Percentiles rank a stretch among this genome's conserved stretches.
Evolutionary conservation across 2,797 vertebrate genomes (phyloP).

Genomic region (Apodemus agrarius): DNA sequence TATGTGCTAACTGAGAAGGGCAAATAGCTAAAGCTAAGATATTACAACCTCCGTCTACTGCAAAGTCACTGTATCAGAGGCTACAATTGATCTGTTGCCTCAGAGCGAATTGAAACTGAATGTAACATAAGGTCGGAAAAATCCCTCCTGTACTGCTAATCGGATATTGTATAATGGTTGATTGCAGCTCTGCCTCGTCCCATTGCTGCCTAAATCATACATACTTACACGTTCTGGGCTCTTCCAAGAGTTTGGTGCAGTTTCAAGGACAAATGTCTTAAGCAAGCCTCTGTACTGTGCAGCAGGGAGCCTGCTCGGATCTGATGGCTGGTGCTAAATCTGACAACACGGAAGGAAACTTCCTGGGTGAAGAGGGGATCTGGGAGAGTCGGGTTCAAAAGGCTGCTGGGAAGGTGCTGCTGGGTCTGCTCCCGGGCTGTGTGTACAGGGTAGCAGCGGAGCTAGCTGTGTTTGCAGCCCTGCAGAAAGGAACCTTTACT

Average conservation of each 20-base stretch:
- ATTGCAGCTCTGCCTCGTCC: conserved; percentile 85
- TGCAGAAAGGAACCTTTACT: conserved; percentile 92
- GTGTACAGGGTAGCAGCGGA: conserved; percentile 90
- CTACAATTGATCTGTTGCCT: conserved; percentile 90
- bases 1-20: conserved; percentile 81
- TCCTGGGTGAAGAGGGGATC: conserved; percentile 91
- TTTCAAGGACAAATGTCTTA: conserved; percentile 98
- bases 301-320: conserved; percentile 89
- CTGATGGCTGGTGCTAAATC: conserved; percentile 88
- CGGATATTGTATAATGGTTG: conserved; percentile 86
- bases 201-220: conserved; percentile 90
- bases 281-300: conserved; percentile 92
- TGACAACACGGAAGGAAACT: conserved; percentile 89
- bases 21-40: conserved; percentile 89
- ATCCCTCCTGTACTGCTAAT: conserved; percentile 85
- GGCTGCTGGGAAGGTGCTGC: conserved; percentile 90
- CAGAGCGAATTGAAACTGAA: conserved; percentile 89
- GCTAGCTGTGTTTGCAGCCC: conserved; percentile 92
- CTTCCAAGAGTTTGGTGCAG: conserved; percentile 99
- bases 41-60: conserved; percentile 88
- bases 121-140: conserved; percentile 85
- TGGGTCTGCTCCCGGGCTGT: conserved; percentile 91
- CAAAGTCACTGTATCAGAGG: conserved; percentile 90
- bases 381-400: conserved; percentile 90
- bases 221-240: conserved; percentile 98